Evolutionary conservation across 2,113 vertebrate species (phyloP).

Genomic region (Hyla sarda): DNA sequence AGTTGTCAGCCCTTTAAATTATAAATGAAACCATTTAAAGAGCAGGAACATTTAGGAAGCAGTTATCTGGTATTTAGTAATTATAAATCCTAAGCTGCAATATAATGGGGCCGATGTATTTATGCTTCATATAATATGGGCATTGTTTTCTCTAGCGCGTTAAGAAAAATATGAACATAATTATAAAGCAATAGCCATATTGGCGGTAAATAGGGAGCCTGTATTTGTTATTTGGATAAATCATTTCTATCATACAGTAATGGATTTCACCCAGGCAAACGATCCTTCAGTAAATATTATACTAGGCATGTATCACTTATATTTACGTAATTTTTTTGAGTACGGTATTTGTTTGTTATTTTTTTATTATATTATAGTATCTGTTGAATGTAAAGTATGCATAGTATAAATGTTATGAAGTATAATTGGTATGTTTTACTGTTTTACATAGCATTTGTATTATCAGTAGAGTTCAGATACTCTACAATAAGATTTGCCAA

Average conservation of each 20-base stretch:
- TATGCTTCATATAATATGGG: slow-evolving; percentile 65
- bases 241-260: slow-evolving; percentile 27
- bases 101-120: slow-evolving; percentile 80
- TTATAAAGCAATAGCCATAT: slow-evolving; percentile 51
- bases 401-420: background rate
- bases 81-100: slow-evolving; percentile 86
- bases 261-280: background rate
- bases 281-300: background rate
- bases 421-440: background rate
- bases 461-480: background rate
- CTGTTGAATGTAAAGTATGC: background rate
- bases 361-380: background rate
- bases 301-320: background rate
- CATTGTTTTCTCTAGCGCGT: slow-evolving; percentile 62
- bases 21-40: slow-evolving; percentile 87
- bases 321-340: background rate
- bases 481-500: no score
- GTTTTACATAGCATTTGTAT: background rate
- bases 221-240: slow-evolving; percentile 19
- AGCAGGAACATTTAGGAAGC: slow-evolving; percentile 84
- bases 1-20: slow-evolving; percentile 87
- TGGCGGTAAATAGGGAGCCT: slow-evolving; percentile 21
- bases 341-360: background rate
- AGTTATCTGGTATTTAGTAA: slow-evolving; percentile 88
- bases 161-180: slow-evolving; percentile 53